Percentiles rank a stretch among this genome's conserved stretches.
phyloP scores from a whole-genome alignment of 2,113 vertebrate species.

The Thryonomys swinderianus region DNA sequence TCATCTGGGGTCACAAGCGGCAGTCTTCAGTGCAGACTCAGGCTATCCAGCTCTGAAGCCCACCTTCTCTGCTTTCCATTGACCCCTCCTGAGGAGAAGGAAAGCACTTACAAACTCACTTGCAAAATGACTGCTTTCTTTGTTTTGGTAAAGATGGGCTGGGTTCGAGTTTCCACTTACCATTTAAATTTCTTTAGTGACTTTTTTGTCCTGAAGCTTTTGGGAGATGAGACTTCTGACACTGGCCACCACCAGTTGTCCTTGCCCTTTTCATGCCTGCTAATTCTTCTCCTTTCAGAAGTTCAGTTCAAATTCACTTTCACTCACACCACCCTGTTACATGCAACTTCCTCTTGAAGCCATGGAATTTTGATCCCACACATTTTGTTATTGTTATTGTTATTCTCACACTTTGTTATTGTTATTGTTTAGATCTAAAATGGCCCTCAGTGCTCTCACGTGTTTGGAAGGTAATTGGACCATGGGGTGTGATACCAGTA shows the following conservation, averaged over 20 bases:
- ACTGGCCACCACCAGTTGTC: neutral
- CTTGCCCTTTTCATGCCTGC: neutral
- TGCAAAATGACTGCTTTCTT: neutral
- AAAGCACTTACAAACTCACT: neutral
- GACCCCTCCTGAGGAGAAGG: neutral
- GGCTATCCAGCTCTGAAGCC: neutral
- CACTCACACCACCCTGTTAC: neutral
- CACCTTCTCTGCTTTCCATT: neutral
- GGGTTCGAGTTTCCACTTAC: constrained; percentile 29
- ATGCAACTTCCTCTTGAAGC: neutral
- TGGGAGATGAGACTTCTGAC: constrained; percentile 17
- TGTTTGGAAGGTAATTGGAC: neutral
- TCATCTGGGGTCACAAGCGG: neutral
- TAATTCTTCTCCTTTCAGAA: neutral
- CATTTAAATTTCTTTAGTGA: constrained; percentile 45
- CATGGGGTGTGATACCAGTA: neutral
- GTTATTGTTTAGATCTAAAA: neutral
- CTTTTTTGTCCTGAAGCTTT: neutral
- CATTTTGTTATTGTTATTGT: neutral
- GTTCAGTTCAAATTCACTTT: neutral
- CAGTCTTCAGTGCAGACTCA: neutral
- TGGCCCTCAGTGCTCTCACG: neutral
- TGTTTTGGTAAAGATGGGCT: constrained; percentile 38
- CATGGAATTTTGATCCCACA: neutral
- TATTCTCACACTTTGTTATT: neutral